Base-by-base conservation (phyloP, 2,888 invertebrate species). In the Cancer borealis region DNA sequence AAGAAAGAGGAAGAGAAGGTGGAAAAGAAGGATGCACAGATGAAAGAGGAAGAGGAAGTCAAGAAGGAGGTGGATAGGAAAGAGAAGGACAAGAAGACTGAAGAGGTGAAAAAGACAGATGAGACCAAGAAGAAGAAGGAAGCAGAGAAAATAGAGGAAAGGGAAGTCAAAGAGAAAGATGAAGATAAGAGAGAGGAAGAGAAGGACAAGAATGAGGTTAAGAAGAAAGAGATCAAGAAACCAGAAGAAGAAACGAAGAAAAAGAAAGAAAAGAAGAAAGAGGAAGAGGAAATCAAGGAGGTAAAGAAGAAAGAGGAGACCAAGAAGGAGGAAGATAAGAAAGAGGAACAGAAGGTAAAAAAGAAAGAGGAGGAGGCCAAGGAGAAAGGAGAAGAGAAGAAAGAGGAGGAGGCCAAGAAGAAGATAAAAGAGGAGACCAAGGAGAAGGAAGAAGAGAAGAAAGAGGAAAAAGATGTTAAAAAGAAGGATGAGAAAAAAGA, bases 401-500 rank as follows among this genome's bases (percentile, higher is more conserved):
- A 54, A 54, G 17, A 87, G 87, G 30, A 87, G 17, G 60, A 21
- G 17, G 21, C 5, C 21, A 17, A 73, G 92, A 26, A 73, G 92
- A 26, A 39, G 87, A 87, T n/a, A 46, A 79, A 26, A 17, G 30
- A 47, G 49, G 17, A 47, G 30, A 30, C 12, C 12, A 88, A n/a
- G 88, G 46, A 10, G 46, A 88, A n/a, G 17, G 73, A 87, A n/a
- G 87, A 39, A 14, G 17, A 30, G 21, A 30, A 26, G 14, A 87
- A 60, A 21, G 21, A 54, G 17, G 17, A 87, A 30, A 87, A 87
- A 54, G 60, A 21, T 14, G 21, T 21, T 60, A 17, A 73, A 88
- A 26, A 47, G 87, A 87, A 46, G 17, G 45, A 26, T 6, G 98
- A 0, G 39, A 60, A 60, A 17, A 21, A 17, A 17, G 21, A 60